Conservation (phyloP, 1,140 invertebrate genomes). For the Araneus ventricosus region DNA sequence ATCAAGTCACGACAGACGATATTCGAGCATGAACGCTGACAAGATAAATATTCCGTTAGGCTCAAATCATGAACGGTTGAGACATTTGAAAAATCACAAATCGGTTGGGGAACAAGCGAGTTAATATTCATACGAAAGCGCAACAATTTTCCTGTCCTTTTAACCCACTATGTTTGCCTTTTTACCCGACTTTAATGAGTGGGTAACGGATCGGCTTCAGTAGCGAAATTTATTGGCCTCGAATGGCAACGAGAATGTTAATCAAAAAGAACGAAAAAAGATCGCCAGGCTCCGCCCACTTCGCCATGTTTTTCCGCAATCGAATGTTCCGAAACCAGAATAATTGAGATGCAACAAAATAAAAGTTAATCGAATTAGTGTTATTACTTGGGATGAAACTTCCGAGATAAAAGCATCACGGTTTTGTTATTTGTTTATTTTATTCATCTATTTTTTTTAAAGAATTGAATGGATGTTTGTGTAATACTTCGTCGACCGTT, state of each 20-base stretch:
- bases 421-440: too few species aligned
- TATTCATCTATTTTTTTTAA: constrained; percentile 40
- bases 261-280: constrained; percentile 54
- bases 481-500: constrained; percentile 40
- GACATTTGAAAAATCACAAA: constrained; percentile 26
- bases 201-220: constrained; percentile 41
- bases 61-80: neutral
- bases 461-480: neutral
- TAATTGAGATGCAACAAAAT: constrained; percentile 64
- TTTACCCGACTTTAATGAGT: constrained; percentile 33
- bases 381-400: constrained; percentile 47
- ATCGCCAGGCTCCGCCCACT: constrained; percentile 36
- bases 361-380: constrained; percentile 70
- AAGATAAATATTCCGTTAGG: constrained; percentile 28
- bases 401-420: constrained; percentile 8
- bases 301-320: constrained; percentile 62
- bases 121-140: neutral
- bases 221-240: constrained; percentile 64
- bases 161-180: constrained; percentile 55
- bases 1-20: constrained; percentile 26
- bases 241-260: constrained; percentile 63
- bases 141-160: constrained; percentile 60
- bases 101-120: neutral
- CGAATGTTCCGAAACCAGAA: constrained; percentile 47
- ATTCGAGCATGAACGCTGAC: neutral